Base-by-base conservation (phyloP, 2,113 vertebrate genomes). In the Apeltes quadracus region DNA sequence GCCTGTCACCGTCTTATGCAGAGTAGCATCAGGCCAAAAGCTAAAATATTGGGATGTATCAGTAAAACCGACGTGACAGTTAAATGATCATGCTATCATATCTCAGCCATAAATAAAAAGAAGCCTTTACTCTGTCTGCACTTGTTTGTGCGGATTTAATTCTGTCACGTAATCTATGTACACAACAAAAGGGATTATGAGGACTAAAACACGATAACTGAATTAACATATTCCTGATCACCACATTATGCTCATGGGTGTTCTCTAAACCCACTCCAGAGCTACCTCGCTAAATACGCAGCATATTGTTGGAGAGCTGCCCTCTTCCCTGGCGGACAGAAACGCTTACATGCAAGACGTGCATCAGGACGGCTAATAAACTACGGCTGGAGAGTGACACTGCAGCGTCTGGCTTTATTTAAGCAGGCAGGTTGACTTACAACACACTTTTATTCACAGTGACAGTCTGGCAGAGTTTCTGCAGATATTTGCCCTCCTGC, bases 321-420 rank as follows among this genome's bases (percentile, higher is more conserved):
- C 41, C 61, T 48, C 56, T 69, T 75, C 41, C 59, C 61, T 22
- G 15, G 43, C 22, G 41, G 64, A 51, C 54, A 62, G 56, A 76
- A 75, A 29, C 54, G 48, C 59, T 66, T 61, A 79, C 54, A 48
- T 55, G n/a, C 69, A 69, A 68, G 53, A 76, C 78, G 76, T 39
- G 55, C 62, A 83, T 81, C 83, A 78, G 68, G 69, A 39, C 29
- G 62, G 67, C 41, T 80, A 83, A 84, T 76, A 72, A 82, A 80
- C 59, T 46, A 48, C 61, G 80, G 76, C 72, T 43, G 58, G 62
- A 59, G 78, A 78, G 67, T 69, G 81, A 75, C 79, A 58, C 44
- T 63, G 39, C 46, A 43, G 46, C 61, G 63, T 39, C 63, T 51
- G 70, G 75, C 70, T 76, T 80, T 82, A 83, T 82, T 73, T 59